These are phyloP conservation scores for Lagorchestes hirsutus DNA, from an alignment of 2,797 vertebrate species.

Conservation along the genomic window DNA sequence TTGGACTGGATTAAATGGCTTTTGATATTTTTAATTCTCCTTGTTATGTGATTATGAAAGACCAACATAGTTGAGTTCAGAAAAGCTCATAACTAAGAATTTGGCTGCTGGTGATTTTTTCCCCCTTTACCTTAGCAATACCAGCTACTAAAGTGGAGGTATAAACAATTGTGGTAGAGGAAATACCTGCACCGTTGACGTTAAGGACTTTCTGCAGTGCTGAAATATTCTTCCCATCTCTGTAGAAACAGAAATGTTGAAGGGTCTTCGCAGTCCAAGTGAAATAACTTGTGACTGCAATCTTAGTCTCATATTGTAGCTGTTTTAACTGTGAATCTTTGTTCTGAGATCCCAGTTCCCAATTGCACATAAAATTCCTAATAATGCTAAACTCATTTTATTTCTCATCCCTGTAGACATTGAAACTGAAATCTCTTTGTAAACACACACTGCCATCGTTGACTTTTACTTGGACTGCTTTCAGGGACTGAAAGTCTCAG, in stretches of 20 bases:
- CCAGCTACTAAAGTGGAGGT: neutral
- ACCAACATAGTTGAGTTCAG: neutral
- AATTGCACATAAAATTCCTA: constrained; percentile 5
- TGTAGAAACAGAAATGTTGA: neutral
- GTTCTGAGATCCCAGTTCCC: constrained; percentile 17
- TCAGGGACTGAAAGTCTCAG: neutral
- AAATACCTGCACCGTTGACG: neutral
- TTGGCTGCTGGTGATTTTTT: neutral
- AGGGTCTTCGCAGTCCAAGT: neutral
- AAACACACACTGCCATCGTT: constrained; percentile 21
- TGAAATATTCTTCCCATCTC: neutral
- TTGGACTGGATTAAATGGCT: neutral
- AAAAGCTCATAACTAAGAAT: neutral
- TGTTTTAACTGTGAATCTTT: neutral
- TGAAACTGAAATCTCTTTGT: constrained; percentile 53
- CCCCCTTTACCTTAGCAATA: neutral
- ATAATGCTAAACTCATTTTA: constrained; percentile 32
- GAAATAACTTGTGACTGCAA: neutral
- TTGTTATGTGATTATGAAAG: neutral
- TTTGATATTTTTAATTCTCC: neutral
- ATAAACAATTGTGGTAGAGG: neutral
- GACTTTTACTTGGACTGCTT: constrained; percentile 10
- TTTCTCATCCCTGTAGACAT: constrained; percentile 20
- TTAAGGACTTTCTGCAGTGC: neutral
- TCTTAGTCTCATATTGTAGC: neutral